Conservation (phyloP, 2,797 vertebrate species). For the Mormyrops attenuatus region DNA sequence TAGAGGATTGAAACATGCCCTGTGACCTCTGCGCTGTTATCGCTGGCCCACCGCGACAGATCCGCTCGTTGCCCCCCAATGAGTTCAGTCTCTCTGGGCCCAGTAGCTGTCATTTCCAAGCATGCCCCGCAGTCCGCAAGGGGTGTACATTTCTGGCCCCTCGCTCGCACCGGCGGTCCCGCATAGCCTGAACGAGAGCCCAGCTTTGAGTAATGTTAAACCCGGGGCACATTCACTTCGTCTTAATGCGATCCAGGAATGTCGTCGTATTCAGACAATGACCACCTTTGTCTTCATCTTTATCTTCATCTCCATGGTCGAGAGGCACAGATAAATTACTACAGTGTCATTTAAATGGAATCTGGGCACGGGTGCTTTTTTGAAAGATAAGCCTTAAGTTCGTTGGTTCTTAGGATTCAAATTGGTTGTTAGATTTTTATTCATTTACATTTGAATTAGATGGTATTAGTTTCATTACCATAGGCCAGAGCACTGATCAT, state of each 20-base stretch:
- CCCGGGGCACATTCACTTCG: slow-evolving; percentile 18
- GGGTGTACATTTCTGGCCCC: neutral
- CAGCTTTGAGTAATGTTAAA: slow-evolving; percentile 21
- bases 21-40: neutral
- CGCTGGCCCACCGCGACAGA: neutral
- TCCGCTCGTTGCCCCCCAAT: neutral
- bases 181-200: slow-evolving; percentile 11
- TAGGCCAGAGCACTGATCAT: neutral
- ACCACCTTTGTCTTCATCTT: neutral
- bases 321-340: neutral
- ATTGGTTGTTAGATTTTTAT: neutral
- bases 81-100: neutral
- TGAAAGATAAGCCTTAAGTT: slow-evolving; percentile 1
- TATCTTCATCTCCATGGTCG: neutral
- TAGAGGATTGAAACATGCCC: neutral
- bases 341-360: neutral
- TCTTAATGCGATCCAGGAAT: slow-evolving; percentile 24
- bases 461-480: neutral
- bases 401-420: neutral
- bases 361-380: neutral
- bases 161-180: neutral
- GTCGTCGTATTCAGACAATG: neutral
- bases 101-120: neutral
- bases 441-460: neutral
- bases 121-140: no score